phyloP scores from a whole-genome alignment of 2,113 vertebrate species.

The Leucosticte australis region DNA sequence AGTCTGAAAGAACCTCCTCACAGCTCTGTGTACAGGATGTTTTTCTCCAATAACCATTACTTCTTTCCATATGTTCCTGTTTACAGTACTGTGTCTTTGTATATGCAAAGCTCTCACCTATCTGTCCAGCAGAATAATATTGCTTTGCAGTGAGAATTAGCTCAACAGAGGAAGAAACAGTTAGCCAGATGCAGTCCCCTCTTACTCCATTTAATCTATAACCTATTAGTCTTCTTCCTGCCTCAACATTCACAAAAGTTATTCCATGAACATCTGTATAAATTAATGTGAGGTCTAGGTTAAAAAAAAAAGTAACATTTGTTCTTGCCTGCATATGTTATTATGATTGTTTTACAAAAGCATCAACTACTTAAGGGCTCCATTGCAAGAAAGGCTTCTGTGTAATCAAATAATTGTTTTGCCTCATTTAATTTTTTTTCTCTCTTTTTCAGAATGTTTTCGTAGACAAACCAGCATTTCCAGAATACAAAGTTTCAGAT shows the following conservation, averaged over 20 bases:
- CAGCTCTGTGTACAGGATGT: not conserved
- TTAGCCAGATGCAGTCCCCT: not conserved
- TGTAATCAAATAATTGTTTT: not conserved
- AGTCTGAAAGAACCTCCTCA: not conserved
- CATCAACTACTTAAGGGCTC: not conserved
- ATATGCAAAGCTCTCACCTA: not conserved
- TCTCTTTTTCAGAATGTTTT: constrained; percentile 91
- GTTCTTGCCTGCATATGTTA: not conserved
- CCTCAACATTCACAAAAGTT: not conserved
- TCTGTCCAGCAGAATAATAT: not conserved
- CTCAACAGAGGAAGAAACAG: not conserved
- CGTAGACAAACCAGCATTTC: constrained; percentile 91
- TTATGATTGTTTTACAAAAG: not conserved
- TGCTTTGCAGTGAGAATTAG: not conserved
- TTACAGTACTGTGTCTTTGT: not conserved
- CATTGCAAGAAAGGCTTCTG: not conserved
- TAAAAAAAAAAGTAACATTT: not conserved
- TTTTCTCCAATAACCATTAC: not conserved
- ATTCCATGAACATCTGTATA: not conserved
- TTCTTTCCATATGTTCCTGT: not conserved
- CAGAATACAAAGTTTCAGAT: constrained; percentile 97
- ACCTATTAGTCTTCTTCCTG: not conserved
- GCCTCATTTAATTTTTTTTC: constrained; percentile 1
- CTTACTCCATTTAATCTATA: not conserved
- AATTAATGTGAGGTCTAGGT: not conserved